Conservation (phyloP, 2,888 invertebrate genomes). For the Harpalus rufipes region DNA sequence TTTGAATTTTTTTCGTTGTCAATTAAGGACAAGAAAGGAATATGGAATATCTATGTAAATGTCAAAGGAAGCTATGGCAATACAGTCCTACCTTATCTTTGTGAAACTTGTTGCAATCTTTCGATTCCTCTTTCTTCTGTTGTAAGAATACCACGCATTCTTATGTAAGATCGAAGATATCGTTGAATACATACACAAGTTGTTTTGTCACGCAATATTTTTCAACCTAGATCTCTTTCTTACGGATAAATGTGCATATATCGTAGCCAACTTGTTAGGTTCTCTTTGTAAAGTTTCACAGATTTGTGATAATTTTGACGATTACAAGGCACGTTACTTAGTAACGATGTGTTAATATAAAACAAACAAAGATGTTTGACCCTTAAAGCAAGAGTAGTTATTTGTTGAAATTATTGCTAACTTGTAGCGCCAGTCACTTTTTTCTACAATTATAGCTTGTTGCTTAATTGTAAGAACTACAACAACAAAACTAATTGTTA, state of each 20-base stretch:
- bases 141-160: conserved; percentile 54
- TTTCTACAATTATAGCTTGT: conserved; percentile 23
- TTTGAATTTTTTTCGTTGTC: neutral
- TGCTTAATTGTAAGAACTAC: conserved; percentile 29
- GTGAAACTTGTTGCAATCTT: conserved; percentile 44
- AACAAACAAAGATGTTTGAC: conserved; percentile 17
- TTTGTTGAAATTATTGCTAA: conserved; percentile 14
- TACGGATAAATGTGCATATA: conserved; percentile 23
- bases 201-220: conserved; percentile 54
- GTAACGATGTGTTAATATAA: conserved; percentile 19
- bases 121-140: conserved; percentile 22
- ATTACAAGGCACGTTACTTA: conserved; percentile 32
- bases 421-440: conserved; percentile 18
- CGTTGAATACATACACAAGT: conserved; percentile 47
- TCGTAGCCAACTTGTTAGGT: conserved; percentile 7
- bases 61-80: neutral
- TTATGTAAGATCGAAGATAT: conserved; percentile 60
- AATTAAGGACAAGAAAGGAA: neutral
- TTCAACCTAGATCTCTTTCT: conserved; percentile 45
- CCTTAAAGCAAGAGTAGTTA: conserved; percentile 2
- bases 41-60: neutral
- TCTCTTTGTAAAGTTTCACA: conserved; percentile 38
- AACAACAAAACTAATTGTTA: conserved; percentile 61
- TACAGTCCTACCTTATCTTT: neutral
- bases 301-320: conserved; percentile 43